Conservation (phyloP, 37 sponge, comb jelly and placozoan species). For the Spongilla lacustris region DNA sequence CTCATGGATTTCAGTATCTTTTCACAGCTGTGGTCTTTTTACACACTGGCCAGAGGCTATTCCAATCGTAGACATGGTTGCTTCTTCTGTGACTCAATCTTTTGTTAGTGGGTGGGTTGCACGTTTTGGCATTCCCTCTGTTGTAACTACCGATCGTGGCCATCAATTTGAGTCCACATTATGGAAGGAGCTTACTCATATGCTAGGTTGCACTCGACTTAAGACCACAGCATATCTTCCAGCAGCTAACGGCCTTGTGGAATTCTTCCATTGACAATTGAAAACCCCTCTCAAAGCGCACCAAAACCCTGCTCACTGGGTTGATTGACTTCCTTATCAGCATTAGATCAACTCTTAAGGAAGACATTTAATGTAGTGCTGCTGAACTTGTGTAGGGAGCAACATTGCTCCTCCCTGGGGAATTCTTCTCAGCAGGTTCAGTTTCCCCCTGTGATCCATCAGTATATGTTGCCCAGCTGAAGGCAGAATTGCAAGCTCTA, state of each 20-base stretch:
- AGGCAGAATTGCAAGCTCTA: conserved; percentile 18
- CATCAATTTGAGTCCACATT: too few species aligned
- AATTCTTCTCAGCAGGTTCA: conserved; percentile 15
- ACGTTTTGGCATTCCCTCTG: conserved; percentile 42
- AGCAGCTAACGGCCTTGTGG: conserved; percentile 55
- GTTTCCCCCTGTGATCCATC: neutral
- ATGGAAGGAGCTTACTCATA: conserved; percentile 25
- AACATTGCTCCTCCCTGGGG: conserved; percentile 36
- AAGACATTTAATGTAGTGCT: conserved; percentile 45
- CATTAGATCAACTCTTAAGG: conserved; percentile 43
- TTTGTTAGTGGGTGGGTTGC: conserved; percentile 31
- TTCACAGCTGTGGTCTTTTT: neutral
- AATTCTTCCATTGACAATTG: conserved; percentile 60
- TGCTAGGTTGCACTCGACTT: conserved; percentile 31
- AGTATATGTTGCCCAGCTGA: conserved; percentile 6
- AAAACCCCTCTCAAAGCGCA: conserved; percentile 46
- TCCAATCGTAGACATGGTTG: conserved; percentile 27
- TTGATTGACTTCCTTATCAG: conserved; percentile 23
- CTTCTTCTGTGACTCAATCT: conserved; percentile 19
- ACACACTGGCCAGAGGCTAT: conserved; percentile 50
- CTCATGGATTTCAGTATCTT: conserved; percentile 16
- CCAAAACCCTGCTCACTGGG: conserved; percentile 21
- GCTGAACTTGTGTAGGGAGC: conserved; percentile 53
- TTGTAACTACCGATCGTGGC: conserved; percentile 27
- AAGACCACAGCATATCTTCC: conserved; percentile 65